Evolutionary conservation across 2,888 invertebrate genomes (phyloP).

Genomic region (Dichetophora obliterata): DNA sequence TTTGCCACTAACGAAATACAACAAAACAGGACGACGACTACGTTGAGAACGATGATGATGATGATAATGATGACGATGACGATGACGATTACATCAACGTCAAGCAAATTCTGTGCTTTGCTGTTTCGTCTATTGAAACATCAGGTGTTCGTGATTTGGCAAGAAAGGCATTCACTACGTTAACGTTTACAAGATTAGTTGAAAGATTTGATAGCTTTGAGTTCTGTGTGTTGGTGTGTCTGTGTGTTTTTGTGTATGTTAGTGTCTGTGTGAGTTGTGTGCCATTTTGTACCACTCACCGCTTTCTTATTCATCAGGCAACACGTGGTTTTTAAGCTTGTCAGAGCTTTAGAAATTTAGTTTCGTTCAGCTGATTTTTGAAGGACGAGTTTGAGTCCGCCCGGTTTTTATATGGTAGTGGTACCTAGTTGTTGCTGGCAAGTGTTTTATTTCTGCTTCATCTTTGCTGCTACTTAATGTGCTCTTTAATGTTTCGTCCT

Average conservation of each 20-base stretch:
- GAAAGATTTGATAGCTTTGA: conserved; percentile 1
- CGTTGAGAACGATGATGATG: neutral
- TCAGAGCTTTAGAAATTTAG: neutral
- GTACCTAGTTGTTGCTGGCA: neutral
- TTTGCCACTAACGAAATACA: neutral
- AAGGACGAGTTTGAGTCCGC: too few relatives aligned
- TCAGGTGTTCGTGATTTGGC: conserved; percentile 66
- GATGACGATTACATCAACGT: neutral
- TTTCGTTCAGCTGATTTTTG: neutral
- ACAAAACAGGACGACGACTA: neutral
- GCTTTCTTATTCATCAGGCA: neutral
- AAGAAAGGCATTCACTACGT: conserved; percentile 51
- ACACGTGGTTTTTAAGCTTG: conserved; percentile 7
- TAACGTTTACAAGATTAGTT: conserved; percentile 22
- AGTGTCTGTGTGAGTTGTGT: too few relatives aligned
- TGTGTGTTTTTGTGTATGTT: neutral
- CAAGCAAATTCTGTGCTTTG: neutral
- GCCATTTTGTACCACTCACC: neutral
- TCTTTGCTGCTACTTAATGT: neutral
- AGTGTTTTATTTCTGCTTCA: neutral
- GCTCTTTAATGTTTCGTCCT: neutral
- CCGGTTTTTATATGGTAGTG: neutral
- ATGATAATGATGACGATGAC: neutral
- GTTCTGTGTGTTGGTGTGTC: neutral
- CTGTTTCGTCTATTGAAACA: conserved; percentile 54